phyloP scores from a whole-genome alignment of 2,797 vertebrate genomes.

The Pygocentrus nattereri region DNA sequence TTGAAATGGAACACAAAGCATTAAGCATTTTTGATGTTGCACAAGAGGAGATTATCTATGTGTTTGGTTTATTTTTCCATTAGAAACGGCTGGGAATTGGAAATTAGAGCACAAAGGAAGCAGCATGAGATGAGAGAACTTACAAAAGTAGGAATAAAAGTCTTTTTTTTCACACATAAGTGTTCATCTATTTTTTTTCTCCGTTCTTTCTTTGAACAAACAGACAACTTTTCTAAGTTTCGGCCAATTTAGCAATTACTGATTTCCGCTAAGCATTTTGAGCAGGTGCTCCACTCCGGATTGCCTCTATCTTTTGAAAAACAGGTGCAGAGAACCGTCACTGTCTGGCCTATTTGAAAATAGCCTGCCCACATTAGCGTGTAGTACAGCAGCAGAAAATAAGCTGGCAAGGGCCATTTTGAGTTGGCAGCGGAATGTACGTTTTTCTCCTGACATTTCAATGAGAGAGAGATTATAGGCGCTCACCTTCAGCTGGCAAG shows the following conservation, averaged over 20 bases:
- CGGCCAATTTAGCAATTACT: neutral
- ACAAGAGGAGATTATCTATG: constrained; percentile 58
- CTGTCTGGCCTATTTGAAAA: neutral
- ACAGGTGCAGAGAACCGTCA: constrained; percentile 4
- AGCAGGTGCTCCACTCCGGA: neutral
- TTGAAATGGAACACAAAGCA: constrained; percentile 42
- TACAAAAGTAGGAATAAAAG: neutral
- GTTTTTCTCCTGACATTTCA: constrained; percentile 3
- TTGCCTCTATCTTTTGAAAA: neutral
- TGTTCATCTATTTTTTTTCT: neutral
- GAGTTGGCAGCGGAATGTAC: neutral
- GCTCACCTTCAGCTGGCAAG: constrained; percentile 14
- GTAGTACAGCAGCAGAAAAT: no score
- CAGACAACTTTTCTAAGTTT: neutral
- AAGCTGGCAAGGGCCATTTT: neutral
- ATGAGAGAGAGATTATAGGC: neutral
- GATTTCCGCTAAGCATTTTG: neutral
- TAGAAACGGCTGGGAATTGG: constrained; percentile 39
- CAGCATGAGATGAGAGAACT: neutral
- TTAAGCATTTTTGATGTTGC: constrained; percentile 47
- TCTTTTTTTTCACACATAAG: no score
- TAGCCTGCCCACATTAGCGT: neutral
- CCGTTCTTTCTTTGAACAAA: neutral
- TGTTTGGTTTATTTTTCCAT: constrained; percentile 59
- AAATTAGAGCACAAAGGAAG: constrained; percentile 16